Conservation (phyloP, 1,140 invertebrate genomes). For the Cotesia vestalis region DNA sequence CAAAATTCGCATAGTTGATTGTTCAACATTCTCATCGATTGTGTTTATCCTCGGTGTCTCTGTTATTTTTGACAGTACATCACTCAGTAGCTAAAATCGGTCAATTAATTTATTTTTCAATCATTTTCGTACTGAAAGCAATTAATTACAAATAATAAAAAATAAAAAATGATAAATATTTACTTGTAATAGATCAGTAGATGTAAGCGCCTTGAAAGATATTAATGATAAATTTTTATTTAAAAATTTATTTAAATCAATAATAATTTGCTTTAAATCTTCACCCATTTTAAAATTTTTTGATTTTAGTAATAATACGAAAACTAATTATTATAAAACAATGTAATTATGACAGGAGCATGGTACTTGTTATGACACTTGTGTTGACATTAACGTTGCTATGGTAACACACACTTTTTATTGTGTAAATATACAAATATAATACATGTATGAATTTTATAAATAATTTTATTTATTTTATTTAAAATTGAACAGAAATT, state of each 20-base stretch:
- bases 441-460: too few relatives aligned
- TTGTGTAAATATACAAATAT: too few relatives aligned
- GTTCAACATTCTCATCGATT: constrained; percentile 71
- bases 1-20: constrained; percentile 72
- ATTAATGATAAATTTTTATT: constrained; percentile 84
- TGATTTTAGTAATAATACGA: too few relatives aligned
- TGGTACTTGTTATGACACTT: too few relatives aligned
- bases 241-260: constrained; percentile 78
- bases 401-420: too few relatives aligned
- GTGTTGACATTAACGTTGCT: too few relatives aligned
- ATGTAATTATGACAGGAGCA: too few relatives aligned
- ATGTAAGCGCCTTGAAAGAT: constrained; percentile 82
- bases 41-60: constrained; percentile 68
- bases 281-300: constrained; percentile 70
- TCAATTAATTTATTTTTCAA: constrained; percentile 17
- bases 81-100: constrained; percentile 69
- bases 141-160: constrained; percentile 16
- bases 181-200: constrained; percentile 79
- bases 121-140: not conserved
- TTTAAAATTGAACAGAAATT: too few relatives aligned
- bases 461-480: too few relatives aligned
- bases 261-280: constrained; percentile 81
- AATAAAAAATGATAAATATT: constrained; percentile 27
- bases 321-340: too few relatives aligned
- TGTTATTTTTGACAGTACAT: constrained; percentile 75